Base-by-base conservation (phyloP, 2,797 vertebrate species). In the Meda fulgida region DNA sequence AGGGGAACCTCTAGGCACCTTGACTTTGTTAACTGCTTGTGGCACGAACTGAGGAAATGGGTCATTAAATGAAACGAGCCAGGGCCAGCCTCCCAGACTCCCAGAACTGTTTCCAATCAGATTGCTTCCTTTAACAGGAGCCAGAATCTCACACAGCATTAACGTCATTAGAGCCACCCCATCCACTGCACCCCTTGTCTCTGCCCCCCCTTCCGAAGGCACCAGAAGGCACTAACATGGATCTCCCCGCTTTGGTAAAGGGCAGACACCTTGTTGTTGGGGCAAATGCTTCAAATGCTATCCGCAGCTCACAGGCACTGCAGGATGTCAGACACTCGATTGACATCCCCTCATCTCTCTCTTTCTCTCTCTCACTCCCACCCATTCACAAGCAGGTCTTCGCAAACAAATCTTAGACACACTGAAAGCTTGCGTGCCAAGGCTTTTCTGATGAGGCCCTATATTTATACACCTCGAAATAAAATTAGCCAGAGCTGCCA, bases 61-160 rank as follows among this genome's bases (percentile, higher is more conserved):
- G 94, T 95, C 94, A 95, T 96, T 96, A 96, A 95, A 95, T 95
- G 92, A 94, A 94, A 94, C 92, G 91, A 95, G 93, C 93, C 91
- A 90, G 92, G 93, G 93, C 93, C 91, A 89, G 89, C 93, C 93
- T 93, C 93, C 93, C 91, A 90, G 93, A 92, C 94, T 92, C 93
- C 94, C 93, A 93, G 93, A 94, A 94, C 94, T 95, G 95, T 94
- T 95, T 94, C 93, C 94, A 94, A 95, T 96, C 94, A 95, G 94
- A 95, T 94, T 93, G 93, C 93, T 94, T 93, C 94, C 92, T 93
- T 94, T 87, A 90, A 88, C 86, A 85, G 86, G 83, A 91, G 89
- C 90, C 87, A 90, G 88, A 88, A 90, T 90, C 91, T 88, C 89
- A 88, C 73, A 89, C 82, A 80, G 87, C 85, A 90, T 91, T 90